Evolutionary conservation across 2,113 vertebrate species (phyloP).

Genomic region (Eptatretus burgeri): DNA sequence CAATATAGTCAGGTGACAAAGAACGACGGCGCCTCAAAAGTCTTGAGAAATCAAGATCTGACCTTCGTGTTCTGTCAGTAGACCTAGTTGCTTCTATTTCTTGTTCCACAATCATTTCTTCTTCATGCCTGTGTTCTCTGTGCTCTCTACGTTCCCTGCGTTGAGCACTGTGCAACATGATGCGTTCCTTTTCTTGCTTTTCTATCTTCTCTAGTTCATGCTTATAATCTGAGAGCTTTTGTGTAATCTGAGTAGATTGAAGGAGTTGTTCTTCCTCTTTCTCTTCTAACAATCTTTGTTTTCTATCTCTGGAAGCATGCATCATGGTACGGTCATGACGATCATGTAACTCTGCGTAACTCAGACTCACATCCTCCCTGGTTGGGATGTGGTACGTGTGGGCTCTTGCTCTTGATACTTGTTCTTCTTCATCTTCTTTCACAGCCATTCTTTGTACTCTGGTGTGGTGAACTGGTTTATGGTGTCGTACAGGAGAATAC

Average conservation of each 20-base stretch:
- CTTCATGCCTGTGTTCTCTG: constrained; percentile 22
- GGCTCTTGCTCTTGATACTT: constrained; percentile 28
- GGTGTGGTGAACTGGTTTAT: too few relatives aligned
- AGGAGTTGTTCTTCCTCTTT: constrained; percentile 69
- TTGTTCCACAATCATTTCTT: constrained; percentile 24
- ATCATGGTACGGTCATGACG: constrained; percentile 40
- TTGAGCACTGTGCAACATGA: constrained; percentile 10
- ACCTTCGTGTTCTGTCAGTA: constrained; percentile 14
- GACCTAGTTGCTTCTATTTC: constrained; percentile 21
- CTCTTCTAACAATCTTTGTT: constrained; percentile 48
- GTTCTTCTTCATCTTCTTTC: constrained; percentile 26
- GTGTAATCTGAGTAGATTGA: constrained; percentile 30
- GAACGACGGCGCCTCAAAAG: constrained; percentile 54
- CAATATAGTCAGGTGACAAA: constrained; percentile 60
- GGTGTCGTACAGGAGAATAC: constrained; percentile 25
- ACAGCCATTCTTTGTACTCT: constrained; percentile 10
- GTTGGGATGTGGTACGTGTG: constrained; percentile 51
- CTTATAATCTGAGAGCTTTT: constrained; percentile 42
- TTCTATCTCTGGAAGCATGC: constrained; percentile 32
- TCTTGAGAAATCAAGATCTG: constrained; percentile 18
- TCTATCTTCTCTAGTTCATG: constrained; percentile 50
- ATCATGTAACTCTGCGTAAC: constrained; percentile 44
- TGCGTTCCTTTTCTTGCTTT: constrained; percentile 40
- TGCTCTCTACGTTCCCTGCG: constrained; percentile 29
- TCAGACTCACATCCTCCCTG: constrained; percentile 46